Percentiles rank a stretch among this genome's conserved stretches.
Evolutionary conservation across 2,797 vertebrate genomes (phyloP).

Genomic region (Pachyuromys duprasi): DNA sequence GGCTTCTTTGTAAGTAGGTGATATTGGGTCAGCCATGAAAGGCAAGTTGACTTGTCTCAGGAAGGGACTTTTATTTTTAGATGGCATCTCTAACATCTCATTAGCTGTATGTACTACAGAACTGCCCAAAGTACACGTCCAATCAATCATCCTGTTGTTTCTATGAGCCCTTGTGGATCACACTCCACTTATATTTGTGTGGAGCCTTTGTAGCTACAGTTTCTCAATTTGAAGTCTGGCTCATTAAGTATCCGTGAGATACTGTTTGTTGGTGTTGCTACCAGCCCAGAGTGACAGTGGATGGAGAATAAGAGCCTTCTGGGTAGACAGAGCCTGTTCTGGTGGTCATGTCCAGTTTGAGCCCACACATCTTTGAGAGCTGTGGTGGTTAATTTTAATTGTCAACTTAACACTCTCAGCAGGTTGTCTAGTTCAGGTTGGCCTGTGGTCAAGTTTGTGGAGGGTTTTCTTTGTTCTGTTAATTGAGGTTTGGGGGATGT

Average conservation of each 20-base stretch:
- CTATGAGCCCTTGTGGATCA: background rate
- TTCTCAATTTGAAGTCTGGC: background rate
- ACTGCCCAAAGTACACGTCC: background rate
- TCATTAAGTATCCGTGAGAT: background rate
- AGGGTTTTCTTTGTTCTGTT: background rate
- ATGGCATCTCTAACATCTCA: background rate
- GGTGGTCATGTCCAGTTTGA: background rate
- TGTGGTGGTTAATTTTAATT: background rate
- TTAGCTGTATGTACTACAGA: background rate
- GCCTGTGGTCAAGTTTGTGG: background rate
- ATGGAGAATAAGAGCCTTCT: background rate
- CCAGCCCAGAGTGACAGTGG: background rate
- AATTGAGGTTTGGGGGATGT: background rate
- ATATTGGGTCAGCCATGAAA: background rate
- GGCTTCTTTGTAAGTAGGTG: background rate
- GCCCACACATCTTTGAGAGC: background rate
- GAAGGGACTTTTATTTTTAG: slow-evolving; percentile 37
- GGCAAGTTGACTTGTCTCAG: slow-evolving; percentile 3
- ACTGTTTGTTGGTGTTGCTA: background rate
- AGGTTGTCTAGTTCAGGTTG: background rate
- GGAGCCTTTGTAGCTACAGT: background rate
- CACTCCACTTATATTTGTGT: background rate
- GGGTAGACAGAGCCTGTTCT: background rate
- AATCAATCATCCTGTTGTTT: background rate
- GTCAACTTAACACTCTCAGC: background rate